phyloP scores from a whole-genome alignment of 2,888 invertebrate genomes.

The Cephus runcator region DNA sequence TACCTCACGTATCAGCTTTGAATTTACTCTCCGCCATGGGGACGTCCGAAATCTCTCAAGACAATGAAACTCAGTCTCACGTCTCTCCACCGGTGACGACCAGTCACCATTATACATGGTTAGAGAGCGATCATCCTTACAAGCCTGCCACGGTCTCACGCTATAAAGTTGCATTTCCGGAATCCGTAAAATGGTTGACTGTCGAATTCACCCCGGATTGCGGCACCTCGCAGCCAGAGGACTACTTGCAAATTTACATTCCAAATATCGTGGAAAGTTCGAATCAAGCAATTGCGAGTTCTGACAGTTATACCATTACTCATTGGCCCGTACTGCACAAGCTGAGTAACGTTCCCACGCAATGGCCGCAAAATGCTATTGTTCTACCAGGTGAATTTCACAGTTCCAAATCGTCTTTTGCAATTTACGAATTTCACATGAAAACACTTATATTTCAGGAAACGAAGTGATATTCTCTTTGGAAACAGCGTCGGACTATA shows the following conservation, averaged over 20 bases:
- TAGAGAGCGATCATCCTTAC: slow-evolving; percentile 98
- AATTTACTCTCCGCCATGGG: slow-evolving; percentile 73
- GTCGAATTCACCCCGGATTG: slow-evolving; percentile 94
- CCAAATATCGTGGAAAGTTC: slow-evolving; percentile 62
- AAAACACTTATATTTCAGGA: slow-evolving; percentile 66
- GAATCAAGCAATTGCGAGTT: neutral
- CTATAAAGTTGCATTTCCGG: slow-evolving; percentile 90
- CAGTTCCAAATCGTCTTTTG: neutral
- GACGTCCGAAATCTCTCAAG: slow-evolving; percentile 63
- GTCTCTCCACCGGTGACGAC: slow-evolving; percentile 66
- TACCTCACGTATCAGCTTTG: slow-evolving; percentile 88
- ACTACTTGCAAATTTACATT: slow-evolving; percentile 81
- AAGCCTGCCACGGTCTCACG: slow-evolving; percentile 87
- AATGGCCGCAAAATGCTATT: slow-evolving; percentile 90
- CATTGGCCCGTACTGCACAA: slow-evolving; percentile 74
- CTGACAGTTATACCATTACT: too few species aligned
- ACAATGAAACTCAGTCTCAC: slow-evolving; percentile 56
- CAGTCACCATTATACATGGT: slow-evolving; percentile 88
- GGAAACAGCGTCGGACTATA: slow-evolving; percentile 95
- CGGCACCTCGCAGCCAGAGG: slow-evolving; percentile 93
- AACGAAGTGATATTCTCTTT: slow-evolving; percentile 95
- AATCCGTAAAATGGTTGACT: slow-evolving; percentile 89
- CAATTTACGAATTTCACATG: neutral
- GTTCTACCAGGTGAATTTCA: slow-evolving; percentile 76
- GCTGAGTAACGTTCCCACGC: slow-evolving; percentile 72